Evolutionary conservation across 2,888 invertebrate species (phyloP).

Genomic region (Netelia virgata): DNA sequence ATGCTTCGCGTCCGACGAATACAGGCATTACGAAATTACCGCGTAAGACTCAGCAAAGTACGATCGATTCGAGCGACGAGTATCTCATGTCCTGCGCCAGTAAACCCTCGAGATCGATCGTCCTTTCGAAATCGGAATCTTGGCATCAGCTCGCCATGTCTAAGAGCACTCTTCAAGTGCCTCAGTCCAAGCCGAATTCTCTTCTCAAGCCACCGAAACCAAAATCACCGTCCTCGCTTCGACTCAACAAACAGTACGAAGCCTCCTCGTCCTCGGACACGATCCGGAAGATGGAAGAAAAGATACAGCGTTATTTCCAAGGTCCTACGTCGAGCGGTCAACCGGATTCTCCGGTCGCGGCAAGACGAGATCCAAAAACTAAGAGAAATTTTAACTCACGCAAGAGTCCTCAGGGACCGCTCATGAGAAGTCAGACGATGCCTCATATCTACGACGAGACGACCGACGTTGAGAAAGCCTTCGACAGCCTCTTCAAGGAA

Average conservation of each 20-base stretch:
- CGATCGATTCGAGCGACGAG: constrained; percentile 82
- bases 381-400: constrained; percentile 47
- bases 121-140: constrained; percentile 90
- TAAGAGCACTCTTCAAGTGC: constrained; percentile 72
- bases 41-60: constrained; percentile 53
- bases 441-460: constrained; percentile 89
- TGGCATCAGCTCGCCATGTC: constrained; percentile 90
- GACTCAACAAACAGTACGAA: constrained; percentile 92
- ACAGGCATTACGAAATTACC: neutral
- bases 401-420: constrained; percentile 75
- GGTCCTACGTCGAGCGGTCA: constrained; percentile 72
- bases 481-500: constrained; percentile 92
- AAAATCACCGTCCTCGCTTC: constrained; percentile 91
- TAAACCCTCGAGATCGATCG: constrained; percentile 80
- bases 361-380: constrained; percentile 43
- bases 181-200: constrained; percentile 84
- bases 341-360: constrained; percentile 52
- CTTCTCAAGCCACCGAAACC: constrained; percentile 86
- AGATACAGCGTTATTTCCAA: constrained; percentile 82
- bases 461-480: constrained; percentile 94
- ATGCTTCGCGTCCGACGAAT: neutral
- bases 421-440: constrained; percentile 92
- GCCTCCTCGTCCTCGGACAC: constrained; percentile 85
- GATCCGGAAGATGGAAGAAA: constrained; percentile 82
- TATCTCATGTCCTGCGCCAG: constrained; percentile 81